A percentile compares a stretch with the other conserved stretches of the same genome.
These are phyloP conservation scores for Euphydryas editha DNA, from an alignment of 2,888 invertebrate species.

Conservation along the genomic window DNA sequence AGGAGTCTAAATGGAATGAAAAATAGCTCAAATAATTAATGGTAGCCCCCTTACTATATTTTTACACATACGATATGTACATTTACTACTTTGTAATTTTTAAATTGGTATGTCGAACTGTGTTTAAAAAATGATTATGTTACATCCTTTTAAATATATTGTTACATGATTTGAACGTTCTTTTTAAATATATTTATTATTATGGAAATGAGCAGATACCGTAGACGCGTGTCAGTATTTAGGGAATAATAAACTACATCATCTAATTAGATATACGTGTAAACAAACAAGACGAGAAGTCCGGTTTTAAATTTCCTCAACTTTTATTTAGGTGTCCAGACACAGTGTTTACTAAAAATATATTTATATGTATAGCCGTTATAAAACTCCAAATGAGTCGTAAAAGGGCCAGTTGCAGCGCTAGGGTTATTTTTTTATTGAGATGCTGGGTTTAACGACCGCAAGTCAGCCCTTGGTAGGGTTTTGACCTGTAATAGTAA, in stretches of 20 bases:
- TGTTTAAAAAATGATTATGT: too few relatives aligned
- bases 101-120: too few relatives aligned
- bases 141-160: too few relatives aligned
- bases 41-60: too few relatives aligned
- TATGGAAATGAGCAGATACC: conserved; percentile 6
- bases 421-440: conserved; percentile 69
- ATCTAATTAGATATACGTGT: conserved; percentile 7
- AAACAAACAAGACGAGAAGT: conserved; percentile 3
- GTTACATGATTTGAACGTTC: neutral
- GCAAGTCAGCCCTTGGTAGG: conserved; percentile 54
- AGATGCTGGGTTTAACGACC: conserved; percentile 65
- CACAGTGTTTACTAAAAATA: conserved; percentile 47
- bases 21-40: too few relatives aligned
- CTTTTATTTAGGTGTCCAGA: conserved; percentile 45
- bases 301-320: conserved; percentile 7
- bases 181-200: neutral
- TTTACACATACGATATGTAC: too few relatives aligned
- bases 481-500: conserved; percentile 68
- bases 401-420: conserved; percentile 62
- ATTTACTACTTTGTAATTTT: too few relatives aligned
- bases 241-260: conserved; percentile 1
- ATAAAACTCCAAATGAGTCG: conserved; percentile 65
- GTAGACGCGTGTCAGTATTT: conserved; percentile 6
- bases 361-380: conserved; percentile 51
- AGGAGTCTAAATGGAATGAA: too few relatives aligned